Percentiles rank a stretch among this genome's conserved stretches.
phyloP scores from a whole-genome alignment of 64 coral and sea anemone genomes.

The Pachyseris speciosa region DNA sequence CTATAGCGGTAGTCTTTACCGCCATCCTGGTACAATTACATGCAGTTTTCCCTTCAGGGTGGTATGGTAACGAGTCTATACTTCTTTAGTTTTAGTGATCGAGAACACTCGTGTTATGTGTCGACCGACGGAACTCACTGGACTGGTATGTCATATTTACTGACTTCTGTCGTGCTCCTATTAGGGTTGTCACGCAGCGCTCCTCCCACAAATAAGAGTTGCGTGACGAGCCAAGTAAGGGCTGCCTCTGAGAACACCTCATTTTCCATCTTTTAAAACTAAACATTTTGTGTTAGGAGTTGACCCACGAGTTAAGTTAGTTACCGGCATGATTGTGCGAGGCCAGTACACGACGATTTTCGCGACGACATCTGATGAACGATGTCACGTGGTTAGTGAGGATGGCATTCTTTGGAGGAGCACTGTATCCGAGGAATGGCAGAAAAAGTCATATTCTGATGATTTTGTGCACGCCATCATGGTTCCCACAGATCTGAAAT shows the following conservation, averaged over 20 bases:
- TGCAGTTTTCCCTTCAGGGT: no score
- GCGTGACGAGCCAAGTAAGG: no score
- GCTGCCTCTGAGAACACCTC: no score
- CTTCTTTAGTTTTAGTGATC: neutral
- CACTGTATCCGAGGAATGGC: slow-evolving; percentile 1
- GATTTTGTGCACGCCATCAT: slow-evolving; percentile 14
- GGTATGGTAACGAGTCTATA: no score
- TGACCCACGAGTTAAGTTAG: slow-evolving; percentile 11
- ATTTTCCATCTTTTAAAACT: neutral
- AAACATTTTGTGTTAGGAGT: neutral
- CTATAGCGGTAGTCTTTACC: no score
- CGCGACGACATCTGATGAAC: neutral
- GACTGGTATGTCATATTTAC: neutral
- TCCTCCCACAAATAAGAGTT: no score
- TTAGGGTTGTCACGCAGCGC: no score
- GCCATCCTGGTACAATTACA: no score
- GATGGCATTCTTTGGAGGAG: neutral
- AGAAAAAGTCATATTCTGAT: neutral
- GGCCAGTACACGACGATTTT: neutral
- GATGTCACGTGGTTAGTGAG: slow-evolving; percentile 12
- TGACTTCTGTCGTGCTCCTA: no score
- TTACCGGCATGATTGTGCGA: slow-evolving; percentile 13
- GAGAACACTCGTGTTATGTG: neutral
- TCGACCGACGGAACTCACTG: slow-evolving; percentile 4
- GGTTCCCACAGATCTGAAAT: neutral